Evolutionary conservation across 2,888 invertebrate genomes (phyloP).

Genomic region (Shargacucullia verbasci): DNA sequence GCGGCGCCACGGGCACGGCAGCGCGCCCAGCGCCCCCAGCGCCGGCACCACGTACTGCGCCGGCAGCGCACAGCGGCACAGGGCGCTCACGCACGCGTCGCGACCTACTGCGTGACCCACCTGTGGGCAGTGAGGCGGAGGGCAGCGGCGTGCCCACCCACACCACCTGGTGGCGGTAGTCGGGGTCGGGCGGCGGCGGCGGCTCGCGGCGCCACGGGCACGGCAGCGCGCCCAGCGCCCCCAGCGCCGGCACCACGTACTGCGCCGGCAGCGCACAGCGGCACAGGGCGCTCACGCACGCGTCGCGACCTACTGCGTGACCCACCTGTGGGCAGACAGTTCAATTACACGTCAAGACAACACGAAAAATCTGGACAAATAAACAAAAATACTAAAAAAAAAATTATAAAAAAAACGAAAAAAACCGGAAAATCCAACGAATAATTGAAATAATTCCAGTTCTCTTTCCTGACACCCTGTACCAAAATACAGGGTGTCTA

Average conservation of each 20-base stretch:
- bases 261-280: constrained; percentile 98
- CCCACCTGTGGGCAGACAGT: constrained; percentile 89
- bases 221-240: constrained; percentile 95
- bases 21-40: constrained; percentile 94
- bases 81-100: constrained; percentile 97
- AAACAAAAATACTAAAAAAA: too few species aligned
- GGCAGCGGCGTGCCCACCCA: constrained; percentile 99
- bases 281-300: constrained; percentile 98
- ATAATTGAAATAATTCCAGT: too few species aligned
- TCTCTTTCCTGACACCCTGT: too few species aligned
- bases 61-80: constrained; percentile 98
- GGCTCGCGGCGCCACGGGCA: constrained; percentile 97
- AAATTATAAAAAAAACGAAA: too few species aligned
- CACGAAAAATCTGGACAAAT: too few species aligned
- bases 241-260: constrained; percentile 97
- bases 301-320: constrained; percentile 93
- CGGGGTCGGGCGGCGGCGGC: constrained; percentile 91
- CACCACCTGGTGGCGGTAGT: constrained; percentile 97
- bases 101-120: constrained; percentile 90
- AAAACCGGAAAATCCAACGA: too few species aligned
- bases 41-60: constrained; percentile 98
- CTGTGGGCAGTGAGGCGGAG: constrained; percentile 93
- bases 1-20: constrained; percentile 97
- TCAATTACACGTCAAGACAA: too few species aligned
- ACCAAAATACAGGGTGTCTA: too few species aligned